Conservation (phyloP, 2,888 invertebrate genomes). For the Leptinotarsa haldemani region DNA sequence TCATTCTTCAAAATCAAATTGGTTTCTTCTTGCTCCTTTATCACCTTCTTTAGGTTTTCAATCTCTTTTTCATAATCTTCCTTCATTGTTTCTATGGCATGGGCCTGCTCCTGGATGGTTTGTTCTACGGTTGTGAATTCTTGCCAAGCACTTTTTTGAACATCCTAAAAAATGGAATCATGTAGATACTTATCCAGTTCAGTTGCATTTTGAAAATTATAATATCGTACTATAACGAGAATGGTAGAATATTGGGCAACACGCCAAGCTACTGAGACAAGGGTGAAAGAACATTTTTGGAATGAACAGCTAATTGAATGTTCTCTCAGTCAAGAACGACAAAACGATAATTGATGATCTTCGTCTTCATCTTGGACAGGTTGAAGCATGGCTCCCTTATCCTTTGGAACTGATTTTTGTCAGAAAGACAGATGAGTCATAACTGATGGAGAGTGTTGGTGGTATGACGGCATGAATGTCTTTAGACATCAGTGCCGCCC, state of each 20-base stretch:
- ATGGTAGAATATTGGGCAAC: too few species aligned
- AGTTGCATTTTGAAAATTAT: not conserved
- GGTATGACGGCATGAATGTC: too few species aligned
- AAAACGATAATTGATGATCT: too few species aligned
- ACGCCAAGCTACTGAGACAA: too few species aligned
- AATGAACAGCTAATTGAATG: not conserved
- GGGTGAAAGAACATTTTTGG: not conserved
- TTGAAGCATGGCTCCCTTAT: too few species aligned
- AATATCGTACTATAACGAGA: too few species aligned
- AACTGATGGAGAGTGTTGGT: too few species aligned
- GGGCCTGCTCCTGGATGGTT: conserved; percentile 67
- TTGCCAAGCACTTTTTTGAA: conserved; percentile 68
- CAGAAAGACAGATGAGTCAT: too few species aligned
- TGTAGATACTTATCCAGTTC: not conserved
- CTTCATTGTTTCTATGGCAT: conserved; percentile 66
- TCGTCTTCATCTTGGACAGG: too few species aligned
- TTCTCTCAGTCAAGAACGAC: not conserved
- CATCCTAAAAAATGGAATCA: conserved; percentile 60
- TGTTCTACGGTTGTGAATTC: conserved; percentile 68
- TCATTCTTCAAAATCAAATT: conserved; percentile 58
- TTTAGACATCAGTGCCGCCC: too few species aligned
- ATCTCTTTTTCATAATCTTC: conserved; percentile 67
- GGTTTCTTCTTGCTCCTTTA: conserved; percentile 66
- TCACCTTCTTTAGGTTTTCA: conserved; percentile 64
- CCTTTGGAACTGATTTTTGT: too few species aligned